Evolutionary conservation across 1,140 invertebrate species (phyloP).

Genomic region (Calliphora vicina): DNA sequence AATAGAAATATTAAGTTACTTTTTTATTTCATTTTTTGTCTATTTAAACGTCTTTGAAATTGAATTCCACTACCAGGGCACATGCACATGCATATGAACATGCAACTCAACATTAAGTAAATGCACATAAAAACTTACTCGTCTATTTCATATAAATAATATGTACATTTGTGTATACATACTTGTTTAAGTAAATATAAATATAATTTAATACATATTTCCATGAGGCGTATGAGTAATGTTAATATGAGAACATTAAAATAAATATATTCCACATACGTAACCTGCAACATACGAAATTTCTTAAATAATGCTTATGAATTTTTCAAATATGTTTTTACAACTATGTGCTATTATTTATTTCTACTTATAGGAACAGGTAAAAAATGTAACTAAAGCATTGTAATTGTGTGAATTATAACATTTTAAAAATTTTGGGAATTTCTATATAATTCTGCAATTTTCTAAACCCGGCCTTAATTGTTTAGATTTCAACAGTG

Average conservation of each 20-base stretch:
- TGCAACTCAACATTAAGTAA: no score
- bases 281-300: background rate
- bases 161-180: background rate
- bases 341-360: no score
- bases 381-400: no score
- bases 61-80: background rate
- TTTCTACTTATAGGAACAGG: no score
- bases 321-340: no score
- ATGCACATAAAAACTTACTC: no score
- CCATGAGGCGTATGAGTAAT: background rate
- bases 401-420: no score
- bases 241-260: slow-evolving; percentile 1
- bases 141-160: background rate
- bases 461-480: no score
- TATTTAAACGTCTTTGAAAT: background rate
- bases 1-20: slow-evolving; percentile 6
- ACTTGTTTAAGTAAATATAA: background rate
- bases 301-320: no score
- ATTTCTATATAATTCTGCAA: no score
- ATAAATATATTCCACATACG: background rate
- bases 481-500: no score
- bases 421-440: no score
- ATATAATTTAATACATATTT: background rate
- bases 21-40: background rate
- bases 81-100: background rate